Evolutionary conservation across 2,113 vertebrate genomes (phyloP).

Genomic region (Rynchops niger): DNA sequence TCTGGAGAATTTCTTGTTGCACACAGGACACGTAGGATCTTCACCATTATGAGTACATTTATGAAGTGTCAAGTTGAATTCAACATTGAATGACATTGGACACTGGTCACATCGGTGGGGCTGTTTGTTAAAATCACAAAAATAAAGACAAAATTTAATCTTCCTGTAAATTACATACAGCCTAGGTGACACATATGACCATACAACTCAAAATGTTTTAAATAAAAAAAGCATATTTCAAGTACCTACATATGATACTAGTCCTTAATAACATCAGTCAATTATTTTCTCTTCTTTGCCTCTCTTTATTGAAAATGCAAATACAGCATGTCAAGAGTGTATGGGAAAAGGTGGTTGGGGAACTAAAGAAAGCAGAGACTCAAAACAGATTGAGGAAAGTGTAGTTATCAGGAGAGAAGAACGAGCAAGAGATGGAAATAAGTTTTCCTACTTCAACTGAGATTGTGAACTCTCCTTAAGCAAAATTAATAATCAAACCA

Average conservation of each 20-base stretch:
- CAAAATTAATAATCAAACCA: background rate
- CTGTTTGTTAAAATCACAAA: constrained; percentile 72
- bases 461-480: background rate
- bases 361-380: background rate
- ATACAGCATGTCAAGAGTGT: background rate
- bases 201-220: background rate
- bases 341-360: background rate
- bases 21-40: constrained; percentile 91
- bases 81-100: constrained; percentile 93
- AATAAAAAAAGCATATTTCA: background rate
- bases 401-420: background rate
- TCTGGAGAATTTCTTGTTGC: constrained; percentile 93
- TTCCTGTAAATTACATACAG: background rate
- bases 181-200: background rate
- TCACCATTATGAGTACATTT: constrained; percentile 91
- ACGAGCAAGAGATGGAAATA: background rate
- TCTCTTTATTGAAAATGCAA: background rate
- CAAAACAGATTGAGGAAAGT: background rate
- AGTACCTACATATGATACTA: background rate
- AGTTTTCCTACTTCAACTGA: background rate
- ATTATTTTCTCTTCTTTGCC: background rate
- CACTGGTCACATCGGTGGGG: constrained; percentile 96
- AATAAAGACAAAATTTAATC: constrained; percentile 27
- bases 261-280: background rate
- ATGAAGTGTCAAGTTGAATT: constrained; percentile 95